A percentile compares a stretch with the other conserved stretches of the same genome.
Evolutionary conservation across 2,113 vertebrate genomes (phyloP).

Genomic region (Pionites leucogaster): DNA sequence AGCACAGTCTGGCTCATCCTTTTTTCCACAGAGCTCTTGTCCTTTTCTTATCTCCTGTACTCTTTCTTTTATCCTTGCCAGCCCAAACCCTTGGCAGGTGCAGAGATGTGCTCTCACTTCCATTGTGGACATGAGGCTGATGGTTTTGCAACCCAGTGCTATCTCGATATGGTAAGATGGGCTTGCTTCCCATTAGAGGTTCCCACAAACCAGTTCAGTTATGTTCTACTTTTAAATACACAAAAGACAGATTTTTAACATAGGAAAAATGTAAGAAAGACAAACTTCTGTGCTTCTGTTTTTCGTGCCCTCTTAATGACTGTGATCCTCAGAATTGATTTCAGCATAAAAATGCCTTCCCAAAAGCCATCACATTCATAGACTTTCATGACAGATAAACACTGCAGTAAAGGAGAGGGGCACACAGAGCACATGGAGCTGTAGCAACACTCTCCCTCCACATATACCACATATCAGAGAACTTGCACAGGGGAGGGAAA

Average conservation of each 20-base stretch:
- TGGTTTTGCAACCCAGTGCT: not conserved
- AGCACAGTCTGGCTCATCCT: not conserved
- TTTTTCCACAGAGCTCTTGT: not conserved
- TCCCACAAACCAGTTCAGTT: not conserved
- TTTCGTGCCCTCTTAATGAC: not conserved
- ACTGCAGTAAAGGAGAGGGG: not conserved
- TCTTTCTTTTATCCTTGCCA: not conserved
- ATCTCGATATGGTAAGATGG: not conserved
- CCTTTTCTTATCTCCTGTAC: not conserved
- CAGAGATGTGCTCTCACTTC: not conserved
- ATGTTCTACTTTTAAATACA: not conserved
- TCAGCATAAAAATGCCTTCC: not conserved
- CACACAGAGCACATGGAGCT: not conserved
- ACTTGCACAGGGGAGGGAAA: not conserved
- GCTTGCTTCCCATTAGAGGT: not conserved
- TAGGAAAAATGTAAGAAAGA: fast-evolving
- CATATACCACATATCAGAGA: not conserved
- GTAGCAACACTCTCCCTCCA: not conserved
- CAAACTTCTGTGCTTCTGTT: not conserved
- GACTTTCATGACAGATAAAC: not conserved
- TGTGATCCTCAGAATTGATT: not conserved
- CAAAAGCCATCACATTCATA: not conserved
- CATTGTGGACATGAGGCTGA: not conserved
- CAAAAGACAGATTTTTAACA: not conserved
- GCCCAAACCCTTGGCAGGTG: not conserved